Conservation (phyloP, 2,797 vertebrate species). For the Sebastes kiyomatsui region DNA sequence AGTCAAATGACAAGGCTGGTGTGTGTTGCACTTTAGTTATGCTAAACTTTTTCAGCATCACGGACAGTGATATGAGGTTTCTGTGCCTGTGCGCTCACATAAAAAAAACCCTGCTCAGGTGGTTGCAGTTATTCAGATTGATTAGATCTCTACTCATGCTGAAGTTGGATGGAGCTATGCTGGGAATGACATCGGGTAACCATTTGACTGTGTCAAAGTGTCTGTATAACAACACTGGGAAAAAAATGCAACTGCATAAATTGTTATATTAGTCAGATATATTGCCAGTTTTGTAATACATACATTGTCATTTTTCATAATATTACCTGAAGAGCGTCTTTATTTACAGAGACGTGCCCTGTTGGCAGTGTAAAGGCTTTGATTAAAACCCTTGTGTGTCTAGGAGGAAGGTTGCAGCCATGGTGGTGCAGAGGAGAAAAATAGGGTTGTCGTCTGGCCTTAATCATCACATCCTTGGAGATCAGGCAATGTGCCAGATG, state of each 20-base stretch:
- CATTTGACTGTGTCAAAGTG: neutral
- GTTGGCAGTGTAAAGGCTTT: neutral
- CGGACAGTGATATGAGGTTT: neutral
- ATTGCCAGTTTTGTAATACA: neutral
- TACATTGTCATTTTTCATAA: neutral
- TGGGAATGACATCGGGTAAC: neutral
- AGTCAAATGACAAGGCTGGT: neutral
- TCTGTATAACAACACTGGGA: neutral
- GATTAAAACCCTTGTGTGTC: neutral
- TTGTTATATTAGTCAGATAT: neutral
- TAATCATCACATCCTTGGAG: slow-evolving; percentile 64
- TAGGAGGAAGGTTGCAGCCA: neutral
- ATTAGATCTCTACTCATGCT: neutral
- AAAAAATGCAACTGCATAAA: neutral
- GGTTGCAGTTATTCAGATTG: neutral
- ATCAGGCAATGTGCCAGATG: slow-evolving; percentile 59
- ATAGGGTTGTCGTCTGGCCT: slow-evolving; percentile 48
- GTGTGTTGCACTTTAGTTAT: neutral
- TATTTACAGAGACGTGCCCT: neutral
- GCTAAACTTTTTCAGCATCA: neutral
- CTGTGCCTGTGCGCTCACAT: neutral
- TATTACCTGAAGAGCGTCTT: neutral
- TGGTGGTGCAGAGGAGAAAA: slow-evolving; percentile 17
- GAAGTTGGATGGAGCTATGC: neutral
- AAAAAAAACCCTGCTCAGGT: neutral